Conservation (phyloP, 2,888 invertebrate genomes). For the Nipponacmea schrenckii region DNA sequence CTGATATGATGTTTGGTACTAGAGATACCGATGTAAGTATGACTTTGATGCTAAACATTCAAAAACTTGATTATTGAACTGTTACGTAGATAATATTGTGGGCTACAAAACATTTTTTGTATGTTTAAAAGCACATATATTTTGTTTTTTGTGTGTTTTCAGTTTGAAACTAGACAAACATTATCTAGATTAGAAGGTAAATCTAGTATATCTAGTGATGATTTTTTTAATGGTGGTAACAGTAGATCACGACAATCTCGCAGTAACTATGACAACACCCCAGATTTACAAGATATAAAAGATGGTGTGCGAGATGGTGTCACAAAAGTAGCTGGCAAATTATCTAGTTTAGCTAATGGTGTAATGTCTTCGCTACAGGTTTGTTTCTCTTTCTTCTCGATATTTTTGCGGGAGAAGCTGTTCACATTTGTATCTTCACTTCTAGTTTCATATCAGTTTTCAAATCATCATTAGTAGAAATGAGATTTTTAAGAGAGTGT, state of each 20-base stretch:
- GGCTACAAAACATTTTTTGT: too few species aligned
- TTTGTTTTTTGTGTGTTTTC: slow-evolving; percentile 20
- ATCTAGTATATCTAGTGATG: slow-evolving; percentile 93
- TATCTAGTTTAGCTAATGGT: slow-evolving; percentile 93
- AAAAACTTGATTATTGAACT: too few species aligned
- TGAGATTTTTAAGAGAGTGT: too few species aligned
- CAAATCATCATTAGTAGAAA: too few species aligned
- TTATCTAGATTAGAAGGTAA: slow-evolving; percentile 89
- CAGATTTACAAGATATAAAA: slow-evolving; percentile 93
- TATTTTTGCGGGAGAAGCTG: not conserved
- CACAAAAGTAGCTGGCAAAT: slow-evolving; percentile 94
- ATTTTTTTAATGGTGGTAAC: slow-evolving; percentile 81
- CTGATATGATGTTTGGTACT: slow-evolving; percentile 94
- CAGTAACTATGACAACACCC: slow-evolving; percentile 56
- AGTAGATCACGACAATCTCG: slow-evolving; percentile 32
- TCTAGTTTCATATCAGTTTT: too few species aligned
- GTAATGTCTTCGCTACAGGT: slow-evolving; percentile 93
- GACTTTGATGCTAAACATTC: not conserved
- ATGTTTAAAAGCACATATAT: too few species aligned
- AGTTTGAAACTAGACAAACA: slow-evolving; percentile 70
- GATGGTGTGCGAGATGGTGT: slow-evolving; percentile 97
- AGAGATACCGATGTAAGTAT: slow-evolving; percentile 67
- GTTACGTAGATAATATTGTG: too few species aligned
- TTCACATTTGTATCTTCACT: too few species aligned
- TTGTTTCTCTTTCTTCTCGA: slow-evolving; percentile 17